Base-by-base conservation (phyloP, 30 jellyfish, hydroid and myxozoan species). In the Chironex yamaguchii region DNA sequence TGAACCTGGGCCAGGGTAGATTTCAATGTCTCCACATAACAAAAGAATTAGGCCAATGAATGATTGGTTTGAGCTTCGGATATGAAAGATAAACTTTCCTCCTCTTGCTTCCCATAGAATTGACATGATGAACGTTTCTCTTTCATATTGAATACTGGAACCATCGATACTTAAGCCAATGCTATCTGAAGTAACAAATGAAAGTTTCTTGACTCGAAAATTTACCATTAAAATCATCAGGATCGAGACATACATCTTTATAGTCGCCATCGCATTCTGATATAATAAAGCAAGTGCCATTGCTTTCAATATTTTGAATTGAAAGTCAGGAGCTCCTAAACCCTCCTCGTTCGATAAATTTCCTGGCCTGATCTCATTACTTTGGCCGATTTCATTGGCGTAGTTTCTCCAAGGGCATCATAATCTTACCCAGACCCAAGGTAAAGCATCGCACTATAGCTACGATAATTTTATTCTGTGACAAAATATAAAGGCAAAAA, bases 71-170 rank as follows among this genome's bases (percentile, higher is more conserved):
- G 82, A 68, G 36, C 82, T 68, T 68, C 82, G 82, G 36, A 68
- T 68, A n/a, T 66, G 71, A 68, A 68, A 33, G 36, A 66, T 26
- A 32, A 68, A 68, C 49, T 27, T 68, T 68, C 71, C 82, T 9
- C 82, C 71, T 68, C 82, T 68, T 68, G 82, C 69, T 68, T 68
- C 82, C 69, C 82, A 68, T 68, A 68, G 82, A 68, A 66, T 68
- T 29, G 82, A 68, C 82, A 68, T 68, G 82, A 68, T 68, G 42
- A 68, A 68, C 24, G 82, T 68, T 68, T 68, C 82, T 68, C 82
- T 68, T 68, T 68, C 82, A 12, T 68, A 11, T 68, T 31, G 82
- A 68, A 68, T 68, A 32, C 82, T 68, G 49, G 82, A 11, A 68
- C 82, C 82, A 68, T 68, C 82, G 49, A 68, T 68, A 68, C 82